A percentile compares a stretch with the other conserved stretches of the same genome.
phyloP scores from a whole-genome alignment of 2,113 vertebrate genomes.

The Dromiciops gliroides region DNA sequence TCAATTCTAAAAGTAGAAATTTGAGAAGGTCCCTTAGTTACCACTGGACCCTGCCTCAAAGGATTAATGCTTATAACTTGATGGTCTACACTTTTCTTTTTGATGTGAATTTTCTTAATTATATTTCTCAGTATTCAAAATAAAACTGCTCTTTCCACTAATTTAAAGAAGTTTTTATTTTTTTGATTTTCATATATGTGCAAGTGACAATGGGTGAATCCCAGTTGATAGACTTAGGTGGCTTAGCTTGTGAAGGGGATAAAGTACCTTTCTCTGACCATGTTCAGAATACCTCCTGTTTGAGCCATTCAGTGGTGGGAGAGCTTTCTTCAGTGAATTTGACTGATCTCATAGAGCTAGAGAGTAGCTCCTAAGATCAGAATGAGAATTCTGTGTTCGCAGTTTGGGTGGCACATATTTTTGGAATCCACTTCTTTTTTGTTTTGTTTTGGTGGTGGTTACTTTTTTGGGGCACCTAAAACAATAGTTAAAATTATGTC shows the following conservation, averaged over 20 bases:
- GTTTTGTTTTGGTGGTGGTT: background rate
- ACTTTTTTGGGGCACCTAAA: background rate
- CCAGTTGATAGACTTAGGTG: background rate
- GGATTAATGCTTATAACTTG: background rate
- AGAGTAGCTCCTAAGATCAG: rapidly evolving
- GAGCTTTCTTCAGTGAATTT: background rate
- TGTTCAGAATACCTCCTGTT: background rate
- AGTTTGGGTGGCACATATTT: too few species aligned
- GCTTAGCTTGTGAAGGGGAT: background rate
- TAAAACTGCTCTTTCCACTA: background rate
- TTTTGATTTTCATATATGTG: background rate
- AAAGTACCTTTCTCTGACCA: background rate
- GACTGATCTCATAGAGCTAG: too few species aligned
- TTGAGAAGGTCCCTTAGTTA: background rate
- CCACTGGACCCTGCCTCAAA: background rate
- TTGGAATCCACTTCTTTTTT: background rate
- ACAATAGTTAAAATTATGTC: background rate
- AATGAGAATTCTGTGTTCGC: background rate
- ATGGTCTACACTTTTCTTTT: background rate
- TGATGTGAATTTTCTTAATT: background rate
- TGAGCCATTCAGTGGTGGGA: background rate
- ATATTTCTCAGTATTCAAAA: background rate
- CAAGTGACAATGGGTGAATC: background rate
- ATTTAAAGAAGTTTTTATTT: background rate
- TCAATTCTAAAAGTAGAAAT: background rate